phyloP scores from a whole-genome alignment of 2,113 vertebrate species.

The Odontesthes bonariensis region DNA sequence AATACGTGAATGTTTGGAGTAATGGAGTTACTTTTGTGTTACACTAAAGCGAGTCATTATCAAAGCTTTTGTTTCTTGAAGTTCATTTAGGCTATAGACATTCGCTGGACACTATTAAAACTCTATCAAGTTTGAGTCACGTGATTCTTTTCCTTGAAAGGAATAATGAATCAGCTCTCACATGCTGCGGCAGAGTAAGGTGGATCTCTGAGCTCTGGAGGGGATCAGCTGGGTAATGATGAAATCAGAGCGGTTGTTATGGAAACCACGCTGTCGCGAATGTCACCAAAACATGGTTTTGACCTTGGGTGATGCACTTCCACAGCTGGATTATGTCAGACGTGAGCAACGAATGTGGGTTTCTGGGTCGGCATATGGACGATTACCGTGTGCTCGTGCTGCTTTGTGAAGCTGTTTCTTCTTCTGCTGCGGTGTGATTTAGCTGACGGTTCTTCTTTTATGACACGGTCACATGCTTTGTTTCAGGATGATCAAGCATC shows the following conservation, averaged over 20 bases:
- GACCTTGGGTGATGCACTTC: conserved; percentile 53
- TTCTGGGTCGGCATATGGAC: neutral
- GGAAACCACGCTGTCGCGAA: conserved; percentile 54
- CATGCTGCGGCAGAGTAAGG: conserved; percentile 13
- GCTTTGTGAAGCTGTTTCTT: neutral
- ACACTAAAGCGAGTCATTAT: neutral
- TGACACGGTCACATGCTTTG: neutral
- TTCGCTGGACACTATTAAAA: neutral
- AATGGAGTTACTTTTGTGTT: no score
- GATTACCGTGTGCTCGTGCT: neutral
- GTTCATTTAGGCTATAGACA: neutral
- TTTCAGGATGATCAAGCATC: conserved; percentile 10
- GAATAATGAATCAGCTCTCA: conserved; percentile 18
- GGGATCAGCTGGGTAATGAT: conserved; percentile 27
- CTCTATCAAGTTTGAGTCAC: neutral
- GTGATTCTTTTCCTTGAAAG: conserved; percentile 6
- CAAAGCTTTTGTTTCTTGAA: neutral
- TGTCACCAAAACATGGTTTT: conserved; percentile 51
- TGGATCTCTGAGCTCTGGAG: conserved; percentile 27
- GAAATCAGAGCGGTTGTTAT: conserved; percentile 63
- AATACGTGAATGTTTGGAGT: no score
- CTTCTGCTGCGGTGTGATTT: neutral
- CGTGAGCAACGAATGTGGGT: neutral
- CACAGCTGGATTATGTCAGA: conserved; percentile 22
- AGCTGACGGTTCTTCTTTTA: neutral